Base-by-base conservation (phyloP, 2,113 vertebrate genomes). In the Ophiodon elongatus region DNA sequence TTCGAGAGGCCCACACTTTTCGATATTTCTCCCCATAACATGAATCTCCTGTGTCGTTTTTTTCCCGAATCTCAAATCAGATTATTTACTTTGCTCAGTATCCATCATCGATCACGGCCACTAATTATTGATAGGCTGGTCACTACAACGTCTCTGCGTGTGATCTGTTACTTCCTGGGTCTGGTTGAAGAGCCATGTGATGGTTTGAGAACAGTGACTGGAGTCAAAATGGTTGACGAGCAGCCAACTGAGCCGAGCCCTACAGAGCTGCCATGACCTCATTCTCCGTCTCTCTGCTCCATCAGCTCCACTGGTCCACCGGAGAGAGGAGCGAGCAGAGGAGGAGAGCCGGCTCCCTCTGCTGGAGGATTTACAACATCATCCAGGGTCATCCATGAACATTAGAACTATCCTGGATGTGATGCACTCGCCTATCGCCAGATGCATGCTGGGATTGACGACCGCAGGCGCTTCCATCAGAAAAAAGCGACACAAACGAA, bases 241-340 rank as follows among this genome's bases (percentile, higher is more conserved):
- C 75, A 74, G 82, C 76, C 86, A 86, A 82, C 41, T 62, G 75
- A 89, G 85, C 90, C 89, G 75, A 91, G 90, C 89, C 88, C 91
- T 84, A 75, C 85, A 93, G 92, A 93, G 84, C 86, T 85, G 86
- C 60, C 52, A 89, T 94, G 94, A 94, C 94, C 90, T 94, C 93
- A 93, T 93, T 91, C 87, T 83, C 81, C 31, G 59, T 83, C 76
- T 73, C 84, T 74, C 80, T 50, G 83, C 90, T 89, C 71, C 84
- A 76, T 79, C 84, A 79, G 78, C 72, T 82, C 85, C 87, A 76
- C 85, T 84, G 76, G 11, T 15, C 80, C 17, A 82, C 83, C 69
- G 59, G 11, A 37, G 56, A 6, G 13, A 37, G 17, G 39, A 23
- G 23, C 0, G 27, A 64, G 79, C n/a, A 13, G 35, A 39, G 15